Percentiles rank a stretch among this genome's conserved stretches.
phyloP scores from a whole-genome alignment of 2,888 invertebrate genomes.

The Stramonita haemastoma region DNA sequence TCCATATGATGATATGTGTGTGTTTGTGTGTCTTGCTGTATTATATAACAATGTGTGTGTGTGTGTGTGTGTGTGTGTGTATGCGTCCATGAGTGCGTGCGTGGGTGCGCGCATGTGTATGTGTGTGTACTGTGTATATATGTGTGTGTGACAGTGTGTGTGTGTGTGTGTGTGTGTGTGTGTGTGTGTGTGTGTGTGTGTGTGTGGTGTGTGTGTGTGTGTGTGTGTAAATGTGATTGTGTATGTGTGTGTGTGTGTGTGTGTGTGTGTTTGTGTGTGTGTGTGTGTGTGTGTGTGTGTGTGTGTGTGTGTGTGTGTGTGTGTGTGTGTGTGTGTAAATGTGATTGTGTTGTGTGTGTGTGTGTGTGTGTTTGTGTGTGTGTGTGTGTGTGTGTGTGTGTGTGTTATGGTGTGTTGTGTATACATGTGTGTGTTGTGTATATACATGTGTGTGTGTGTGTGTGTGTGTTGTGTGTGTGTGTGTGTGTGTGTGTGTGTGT shows the following conservation, averaged over 20 bases:
- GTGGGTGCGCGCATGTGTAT: too few relatives aligned
- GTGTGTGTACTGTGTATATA: too few relatives aligned
- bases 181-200: neutral
- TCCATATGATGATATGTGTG: too few relatives aligned
- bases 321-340: neutral
- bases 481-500: conserved; percentile 3
- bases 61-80: too few relatives aligned
- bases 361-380: neutral
- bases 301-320: neutral
- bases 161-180: neutral
- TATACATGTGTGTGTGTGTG: neutral
- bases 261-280: neutral
- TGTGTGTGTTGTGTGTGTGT: neutral
- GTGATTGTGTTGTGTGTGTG: neutral
- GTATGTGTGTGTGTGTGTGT: neutral
- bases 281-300: neutral
- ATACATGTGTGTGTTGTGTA: neutral
- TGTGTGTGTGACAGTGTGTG: too few relatives aligned
- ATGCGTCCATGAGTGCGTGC: too few relatives aligned
- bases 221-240: neutral
- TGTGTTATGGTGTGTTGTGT: too few relatives aligned
- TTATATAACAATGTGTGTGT: too few relatives aligned
- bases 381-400: too few relatives aligned
- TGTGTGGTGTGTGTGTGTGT: too few relatives aligned
- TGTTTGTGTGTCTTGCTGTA: too few relatives aligned